Evolutionary conservation across 2,888 invertebrate genomes (phyloP), one percentile per base, ranked within the genome.

Genomic region (Harpagoxenus sublaevis): DNA sequence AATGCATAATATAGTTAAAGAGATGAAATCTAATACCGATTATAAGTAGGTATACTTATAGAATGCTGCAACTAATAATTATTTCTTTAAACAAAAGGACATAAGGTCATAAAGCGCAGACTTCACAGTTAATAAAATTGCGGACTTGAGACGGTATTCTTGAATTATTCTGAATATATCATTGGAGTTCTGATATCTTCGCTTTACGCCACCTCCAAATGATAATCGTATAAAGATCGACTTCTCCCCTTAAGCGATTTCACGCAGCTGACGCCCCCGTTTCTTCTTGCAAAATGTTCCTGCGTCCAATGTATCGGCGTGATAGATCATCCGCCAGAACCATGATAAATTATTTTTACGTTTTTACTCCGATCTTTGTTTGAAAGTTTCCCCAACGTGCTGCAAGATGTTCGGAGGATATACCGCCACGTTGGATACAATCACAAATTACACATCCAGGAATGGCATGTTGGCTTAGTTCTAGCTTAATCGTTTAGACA

Each of bases 211-310:
- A 78, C 78, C 66, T 86, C 62, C 85, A 88, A 86, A 90, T 90
- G 87, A 87, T 87, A 87, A 89, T 90, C 86, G 85, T 82, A 83
- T 60, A 86, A 86, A 86, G 87, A 87, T 84, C 87, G 86, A 85
- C 87, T 89, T 90, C 70, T 90, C 70, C 88, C 89, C 87, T 83
- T 60, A 73, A 84, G 89, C 88, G 86, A 90, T 90, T 90, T 89
- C 85, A 84, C 88, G 75, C 90, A 90, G 90, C 90, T 90, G 90
- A 89, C 90, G 89, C 88, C 66, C 85, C 70, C 86, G 85, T 90
- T 89, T 85, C 88, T 88, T 88, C 87, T 84, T 79, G 68, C 85
- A 79, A 87, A 84, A 89, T 83, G 89, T 90, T 83, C 79, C 85
- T 85, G 70, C 81, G 83, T 86, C 68, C 74, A 89, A 87, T 87